Base-by-base conservation (phyloP, 2,113 vertebrate species). In the Polypterus bichir region DNA sequence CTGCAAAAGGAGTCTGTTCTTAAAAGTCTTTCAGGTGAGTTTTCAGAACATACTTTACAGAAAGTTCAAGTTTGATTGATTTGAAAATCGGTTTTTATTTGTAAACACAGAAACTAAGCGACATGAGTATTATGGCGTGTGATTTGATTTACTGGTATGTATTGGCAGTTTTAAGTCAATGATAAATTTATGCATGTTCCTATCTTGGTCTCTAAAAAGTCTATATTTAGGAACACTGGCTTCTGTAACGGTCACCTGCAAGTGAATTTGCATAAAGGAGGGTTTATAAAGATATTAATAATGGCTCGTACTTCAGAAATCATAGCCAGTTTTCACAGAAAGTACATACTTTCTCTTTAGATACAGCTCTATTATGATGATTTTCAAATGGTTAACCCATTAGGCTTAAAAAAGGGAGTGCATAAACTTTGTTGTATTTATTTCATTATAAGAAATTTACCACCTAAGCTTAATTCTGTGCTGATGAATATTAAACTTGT, bases 401-500 rank as follows among this genome's bases (percentile, higher is more conserved):
- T 62, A 45, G 56, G 62, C 4, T 66, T 59, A 6, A 66, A 66
- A 62, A 64, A 64, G 9, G 55, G 27, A 60, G 7, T 46, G 66
- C 48, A 64, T 47, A 64, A 66, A 64, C 55, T 64, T 47, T 61
- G 64, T 4, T 64, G 44, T n/a, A 49, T 70, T 62, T 67, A 64
- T 60, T 68, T 68, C 48, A 68, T 64, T 49, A 47, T 64, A 10
- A 49, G 59, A 45, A 68, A 65, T 48, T 56, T 62, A 3, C 62
- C 64, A 51, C 44, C 61, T 4, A 62, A 63, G 11, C 11, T 61
- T 5, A 70, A 70, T 61, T 65, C 8, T 3, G 58, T 57, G 45
- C 44, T 64, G 44, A 53, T 62, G 44, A 67, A 62, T 9, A 70
- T 63, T 60, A 53, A 68, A 63, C 64, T 71, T 46, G 48, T 63